Evolutionary conservation across 1,140 invertebrate species (phyloP).

Genomic region (Brevipalpus yothersi): DNA sequence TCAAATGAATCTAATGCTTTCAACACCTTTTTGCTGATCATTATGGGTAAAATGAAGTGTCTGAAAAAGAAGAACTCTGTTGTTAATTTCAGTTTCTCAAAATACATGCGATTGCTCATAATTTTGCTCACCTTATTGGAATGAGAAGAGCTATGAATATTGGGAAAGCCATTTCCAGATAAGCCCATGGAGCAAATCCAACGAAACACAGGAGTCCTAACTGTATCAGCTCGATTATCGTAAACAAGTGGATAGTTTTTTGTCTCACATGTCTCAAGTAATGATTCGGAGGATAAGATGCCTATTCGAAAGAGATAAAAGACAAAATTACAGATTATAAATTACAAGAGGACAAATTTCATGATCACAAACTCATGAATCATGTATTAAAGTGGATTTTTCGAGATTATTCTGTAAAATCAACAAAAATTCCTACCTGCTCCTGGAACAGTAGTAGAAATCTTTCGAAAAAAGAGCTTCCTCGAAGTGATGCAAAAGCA

Average conservation of each 20-base stretch:
- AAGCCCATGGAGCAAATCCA: conserved; percentile 31
- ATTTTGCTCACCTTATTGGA: conserved; percentile 25
- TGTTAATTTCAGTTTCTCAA: not conserved
- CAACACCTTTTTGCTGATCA: not conserved
- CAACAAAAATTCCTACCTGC: conserved; percentile 23
- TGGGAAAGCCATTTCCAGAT: conserved; percentile 38
- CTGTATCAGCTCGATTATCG: conserved; percentile 30
- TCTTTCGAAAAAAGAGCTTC: conserved; percentile 38
- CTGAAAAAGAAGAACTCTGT: not conserved
- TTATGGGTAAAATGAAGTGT: conserved; percentile 1
- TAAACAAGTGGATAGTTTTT: conserved; percentile 35
- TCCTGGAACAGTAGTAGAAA: conserved; percentile 35
- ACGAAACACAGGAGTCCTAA: conserved; percentile 32
- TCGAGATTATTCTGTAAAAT: not conserved
- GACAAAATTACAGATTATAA: not conserved
- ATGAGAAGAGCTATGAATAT: conserved; percentile 33
- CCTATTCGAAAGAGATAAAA: not conserved
- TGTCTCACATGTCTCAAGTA: conserved; percentile 38
- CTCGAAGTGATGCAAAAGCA: conserved; percentile 33
- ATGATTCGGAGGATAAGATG: conserved; percentile 37
- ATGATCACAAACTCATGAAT: not conserved
- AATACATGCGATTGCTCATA: not conserved
- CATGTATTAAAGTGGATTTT: not conserved
- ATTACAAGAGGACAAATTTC: not conserved
- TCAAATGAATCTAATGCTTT: conserved; percentile 15